A percentile compares a stretch with the other conserved stretches of the same genome.
These are phyloP conservation scores for Cotesia vestalis DNA, from an alignment of 1,140 invertebrate species.

Conservation along the genomic window DNA sequence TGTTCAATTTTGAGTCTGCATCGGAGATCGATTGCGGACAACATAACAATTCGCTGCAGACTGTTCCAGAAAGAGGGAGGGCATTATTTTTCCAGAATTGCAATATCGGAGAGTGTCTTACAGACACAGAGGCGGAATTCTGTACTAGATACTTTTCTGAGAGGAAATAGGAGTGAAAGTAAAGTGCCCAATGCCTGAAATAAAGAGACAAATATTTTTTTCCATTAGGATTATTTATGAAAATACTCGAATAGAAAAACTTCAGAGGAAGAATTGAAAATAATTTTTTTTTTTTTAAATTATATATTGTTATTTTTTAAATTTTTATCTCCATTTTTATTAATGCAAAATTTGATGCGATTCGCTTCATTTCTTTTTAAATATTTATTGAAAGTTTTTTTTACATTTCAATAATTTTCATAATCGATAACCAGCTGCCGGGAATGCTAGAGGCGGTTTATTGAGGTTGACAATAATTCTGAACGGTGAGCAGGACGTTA, in stretches of 20 bases:
- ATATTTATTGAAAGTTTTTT: too few relatives aligned
- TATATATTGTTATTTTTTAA: too few relatives aligned
- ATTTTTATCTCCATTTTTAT: too few relatives aligned
- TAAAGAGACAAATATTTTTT: not conserved
- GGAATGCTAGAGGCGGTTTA: slow-evolving; percentile 4
- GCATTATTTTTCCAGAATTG: slow-evolving; percentile 28
- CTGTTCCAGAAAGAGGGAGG: not conserved
- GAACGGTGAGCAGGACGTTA: slow-evolving; percentile 58
- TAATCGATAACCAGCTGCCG: too few relatives aligned
- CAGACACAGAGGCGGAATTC: slow-evolving; percentile 14
- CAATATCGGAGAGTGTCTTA: slow-evolving; percentile 37
- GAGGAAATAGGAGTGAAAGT: not conserved
- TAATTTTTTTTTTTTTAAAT: too few relatives aligned
- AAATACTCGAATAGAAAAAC: too few relatives aligned
- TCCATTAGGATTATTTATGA: not conserved
- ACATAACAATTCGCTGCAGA: slow-evolving; percentile 30
- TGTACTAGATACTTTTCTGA: slow-evolving; percentile 20
- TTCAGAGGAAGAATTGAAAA: too few relatives aligned
- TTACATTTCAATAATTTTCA: too few relatives aligned
- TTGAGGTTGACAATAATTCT: slow-evolving; percentile 50
- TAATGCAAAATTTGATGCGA: too few relatives aligned
- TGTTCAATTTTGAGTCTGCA: slow-evolving; percentile 26
- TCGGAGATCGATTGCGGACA: slow-evolving; percentile 27
- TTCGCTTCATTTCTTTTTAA: too few relatives aligned
- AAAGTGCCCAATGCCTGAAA: not conserved